Conservation (phyloP, 2,797 vertebrate genomes). For the Phrynocephalus vlangalii region DNA sequence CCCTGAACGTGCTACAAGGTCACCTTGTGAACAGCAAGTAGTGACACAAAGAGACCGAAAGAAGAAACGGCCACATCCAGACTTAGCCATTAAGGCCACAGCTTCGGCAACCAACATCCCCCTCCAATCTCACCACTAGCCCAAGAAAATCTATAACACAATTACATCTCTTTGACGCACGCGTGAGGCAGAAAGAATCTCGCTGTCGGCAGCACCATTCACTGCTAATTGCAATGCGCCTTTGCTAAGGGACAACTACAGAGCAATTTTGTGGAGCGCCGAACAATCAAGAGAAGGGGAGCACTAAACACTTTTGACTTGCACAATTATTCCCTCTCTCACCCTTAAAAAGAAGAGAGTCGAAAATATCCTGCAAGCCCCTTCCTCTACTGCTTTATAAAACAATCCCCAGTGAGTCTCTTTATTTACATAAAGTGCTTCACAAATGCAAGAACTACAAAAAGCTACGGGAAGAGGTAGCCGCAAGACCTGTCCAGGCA, state of each 20-base stretch:
- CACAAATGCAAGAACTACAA: conserved; percentile 12
- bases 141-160: conserved; percentile 37
- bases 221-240: conserved; percentile 39
- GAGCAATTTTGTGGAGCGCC: conserved; percentile 25
- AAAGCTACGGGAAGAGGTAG: background rate
- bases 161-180: conserved; percentile 31
- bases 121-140: background rate
- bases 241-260: conserved; percentile 35
- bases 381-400: background rate
- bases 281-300: conserved; percentile 30
- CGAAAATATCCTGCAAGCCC: background rate
- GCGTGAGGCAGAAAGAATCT: conserved; percentile 32
- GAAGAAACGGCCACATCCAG: background rate
- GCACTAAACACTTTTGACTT: conserved; percentile 36
- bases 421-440: conserved; percentile 22
- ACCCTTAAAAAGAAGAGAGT: background rate
- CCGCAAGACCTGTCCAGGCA: background rate
- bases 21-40: background rate
- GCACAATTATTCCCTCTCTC: conserved; percentile 9
- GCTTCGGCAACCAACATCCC: conserved; percentile 3
- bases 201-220: conserved; percentile 13
- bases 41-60: background rate
- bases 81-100: background rate
- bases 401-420: conserved; percentile 20
- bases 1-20: background rate